Conservation (phyloP, 2,888 invertebrate species). For the Orchesella flavescens region DNA sequence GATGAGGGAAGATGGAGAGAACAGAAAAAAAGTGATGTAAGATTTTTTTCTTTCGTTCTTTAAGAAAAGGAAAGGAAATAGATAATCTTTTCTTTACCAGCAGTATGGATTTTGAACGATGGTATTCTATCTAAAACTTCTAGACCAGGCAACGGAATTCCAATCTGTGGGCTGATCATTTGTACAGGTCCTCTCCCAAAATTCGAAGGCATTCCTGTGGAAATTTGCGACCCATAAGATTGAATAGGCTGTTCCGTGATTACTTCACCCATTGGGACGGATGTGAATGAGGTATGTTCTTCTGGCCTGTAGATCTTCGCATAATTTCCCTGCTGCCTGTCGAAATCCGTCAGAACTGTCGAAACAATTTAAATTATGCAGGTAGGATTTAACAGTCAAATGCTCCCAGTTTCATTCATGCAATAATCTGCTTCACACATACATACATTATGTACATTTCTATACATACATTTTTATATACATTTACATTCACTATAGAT, state of each 20-base stretch:
- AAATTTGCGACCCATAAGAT: conserved; percentile 71
- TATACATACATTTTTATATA: no score
- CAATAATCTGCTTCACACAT: no score
- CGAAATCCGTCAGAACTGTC: conserved; percentile 66
- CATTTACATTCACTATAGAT: no score
- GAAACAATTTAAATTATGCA: background rate
- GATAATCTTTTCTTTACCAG: conserved; percentile 65
- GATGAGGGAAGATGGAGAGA: no score
- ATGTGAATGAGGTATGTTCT: conserved; percentile 68
- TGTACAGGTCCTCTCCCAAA: conserved; percentile 63
- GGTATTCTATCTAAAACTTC: conserved; percentile 71
- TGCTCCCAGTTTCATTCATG: no score
- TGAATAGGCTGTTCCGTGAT: conserved; percentile 72
- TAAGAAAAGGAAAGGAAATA: background rate
- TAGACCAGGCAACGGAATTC: conserved; percentile 72
- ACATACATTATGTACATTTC: no score
- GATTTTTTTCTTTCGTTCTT: background rate
- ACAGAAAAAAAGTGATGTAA: no score
- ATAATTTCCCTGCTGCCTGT: conserved; percentile 69
- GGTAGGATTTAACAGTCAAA: no score
- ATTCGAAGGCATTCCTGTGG: conserved; percentile 68
- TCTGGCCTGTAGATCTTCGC: conserved; percentile 71
- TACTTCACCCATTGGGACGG: conserved; percentile 70
- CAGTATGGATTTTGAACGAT: conserved; percentile 71
- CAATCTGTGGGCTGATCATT: conserved; percentile 64